Evolutionary conservation across 2,888 invertebrate species (phyloP), one percentile per base, ranked within the genome.

Genomic region (Agriopis aurantiaria): DNA sequence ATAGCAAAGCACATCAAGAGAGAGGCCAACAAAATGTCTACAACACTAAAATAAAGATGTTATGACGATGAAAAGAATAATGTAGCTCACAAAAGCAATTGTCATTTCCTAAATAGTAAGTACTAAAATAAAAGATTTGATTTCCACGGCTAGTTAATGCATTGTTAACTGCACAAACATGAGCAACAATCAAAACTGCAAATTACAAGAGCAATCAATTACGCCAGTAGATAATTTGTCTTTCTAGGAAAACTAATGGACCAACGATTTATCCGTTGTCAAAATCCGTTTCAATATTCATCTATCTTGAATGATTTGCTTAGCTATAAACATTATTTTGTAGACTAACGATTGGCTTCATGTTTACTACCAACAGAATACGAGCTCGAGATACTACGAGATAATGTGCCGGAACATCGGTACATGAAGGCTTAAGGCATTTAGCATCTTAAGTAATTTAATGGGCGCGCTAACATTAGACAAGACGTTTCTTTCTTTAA

Each of bases 211-310:
- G 65, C 59, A 71, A 64, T 69, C 65, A 72, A 59, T 61, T 62
- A 65, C 51, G 56, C 48, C 41, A 59, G 45, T 53, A 51, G 57
- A 68, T 66, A 74, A 74, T 70, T 72, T 72, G 72, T 74, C 72
- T 71, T 68, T 66, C 65, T 68, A 65, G 62, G 65, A 71, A 75
- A 67, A 71, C 65, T 67, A 69, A 70, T 69, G 62, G 59, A 65
- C 52, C 46, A 56, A 58, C 64, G 53, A 66, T 68, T 72, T 57
- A 63, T 70, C 61, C 56, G 52, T 56, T 59, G 69, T 69, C 72
- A 69, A 68, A 74, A 65, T 69, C 46, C n/a, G 62, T 74, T 72
- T 62, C 70, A 49, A 67, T 70, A 72, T 69, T 51, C 52, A 72
- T 74, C 66, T 40, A 53, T 74, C 66, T 66, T 65, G 46, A 61